Percentiles rank a stretch among this genome's conserved stretches.
phyloP scores from a whole-genome alignment of 1,140 invertebrate genomes.

The Bombus ignitus region DNA sequence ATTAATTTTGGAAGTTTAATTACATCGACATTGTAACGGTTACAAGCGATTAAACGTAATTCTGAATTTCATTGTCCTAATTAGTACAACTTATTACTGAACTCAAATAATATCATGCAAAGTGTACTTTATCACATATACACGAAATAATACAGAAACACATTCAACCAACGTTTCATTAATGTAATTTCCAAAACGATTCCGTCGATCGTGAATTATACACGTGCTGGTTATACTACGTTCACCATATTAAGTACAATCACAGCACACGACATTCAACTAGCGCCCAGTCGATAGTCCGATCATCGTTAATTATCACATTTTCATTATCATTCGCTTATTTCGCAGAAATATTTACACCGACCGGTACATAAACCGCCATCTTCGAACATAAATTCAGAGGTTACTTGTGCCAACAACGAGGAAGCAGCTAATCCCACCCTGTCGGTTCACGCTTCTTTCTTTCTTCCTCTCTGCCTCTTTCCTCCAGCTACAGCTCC shows the following conservation, averaged over 20 bases:
- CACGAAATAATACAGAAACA: background rate
- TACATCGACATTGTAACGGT: too few relatives aligned
- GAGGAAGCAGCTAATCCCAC: constrained; percentile 48
- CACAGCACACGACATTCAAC: too few relatives aligned
- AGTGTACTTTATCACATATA: too few relatives aligned
- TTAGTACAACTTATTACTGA: too few relatives aligned
- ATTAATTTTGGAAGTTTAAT: background rate
- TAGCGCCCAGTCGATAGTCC: too few relatives aligned
- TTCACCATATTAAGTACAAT: background rate
- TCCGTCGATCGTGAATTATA: background rate
- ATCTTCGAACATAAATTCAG: constrained; percentile 63
- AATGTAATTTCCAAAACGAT: background rate
- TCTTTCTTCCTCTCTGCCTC: background rate
- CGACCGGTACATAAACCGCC: constrained; percentile 40
- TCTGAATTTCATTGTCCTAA: too few relatives aligned
- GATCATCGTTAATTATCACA: background rate
- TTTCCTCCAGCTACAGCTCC: background rate
- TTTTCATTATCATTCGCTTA: background rate
- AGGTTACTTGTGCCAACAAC: constrained; percentile 56
- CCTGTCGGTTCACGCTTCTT: background rate
- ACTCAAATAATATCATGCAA: background rate
- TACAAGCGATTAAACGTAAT: background rate
- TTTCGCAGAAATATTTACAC: constrained; percentile 40
- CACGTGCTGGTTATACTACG: background rate
- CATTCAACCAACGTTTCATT: background rate